Percentiles rank a stretch among this genome's conserved stretches.
These are phyloP conservation scores for Rostratula benghalensis DNA, from an alignment of 2,113 vertebrate genomes.

Conservation along the genomic window DNA sequence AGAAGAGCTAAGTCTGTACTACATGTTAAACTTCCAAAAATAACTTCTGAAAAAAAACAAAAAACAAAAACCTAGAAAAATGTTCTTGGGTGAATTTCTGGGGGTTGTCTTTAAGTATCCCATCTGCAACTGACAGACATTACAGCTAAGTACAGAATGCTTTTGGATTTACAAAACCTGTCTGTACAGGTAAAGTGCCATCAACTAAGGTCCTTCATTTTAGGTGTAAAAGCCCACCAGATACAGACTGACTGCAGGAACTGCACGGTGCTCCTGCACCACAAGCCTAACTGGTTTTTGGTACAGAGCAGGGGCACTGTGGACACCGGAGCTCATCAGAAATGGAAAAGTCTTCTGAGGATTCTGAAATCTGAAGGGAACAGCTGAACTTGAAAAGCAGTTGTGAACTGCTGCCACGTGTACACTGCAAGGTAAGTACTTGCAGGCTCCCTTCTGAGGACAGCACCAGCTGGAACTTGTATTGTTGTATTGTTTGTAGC, in stretches of 20 bases:
- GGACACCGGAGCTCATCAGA: background rate
- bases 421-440: background rate
- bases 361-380: background rate
- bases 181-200: background rate
- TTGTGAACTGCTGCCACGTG: background rate
- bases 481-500: background rate
- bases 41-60: background rate
- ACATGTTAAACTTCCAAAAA: background rate
- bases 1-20: background rate
- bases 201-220: background rate
- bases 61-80: background rate
- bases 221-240: background rate
- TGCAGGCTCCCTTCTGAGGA: background rate
- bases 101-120: background rate
- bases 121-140: background rate
- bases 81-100: background rate
- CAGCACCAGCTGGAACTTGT: background rate
- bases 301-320: background rate
- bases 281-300: fast-evolving
- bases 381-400: background rate
- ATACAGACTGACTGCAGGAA: background rate
- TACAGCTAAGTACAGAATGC: background rate
- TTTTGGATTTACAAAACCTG: background rate
- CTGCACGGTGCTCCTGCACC: background rate
- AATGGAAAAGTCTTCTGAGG: fast-evolving